A percentile compares a stretch with the other conserved stretches of the same genome.
phyloP scores from a whole-genome alignment of 1,140 invertebrate species.

The Centruroides vittatus region DNA sequence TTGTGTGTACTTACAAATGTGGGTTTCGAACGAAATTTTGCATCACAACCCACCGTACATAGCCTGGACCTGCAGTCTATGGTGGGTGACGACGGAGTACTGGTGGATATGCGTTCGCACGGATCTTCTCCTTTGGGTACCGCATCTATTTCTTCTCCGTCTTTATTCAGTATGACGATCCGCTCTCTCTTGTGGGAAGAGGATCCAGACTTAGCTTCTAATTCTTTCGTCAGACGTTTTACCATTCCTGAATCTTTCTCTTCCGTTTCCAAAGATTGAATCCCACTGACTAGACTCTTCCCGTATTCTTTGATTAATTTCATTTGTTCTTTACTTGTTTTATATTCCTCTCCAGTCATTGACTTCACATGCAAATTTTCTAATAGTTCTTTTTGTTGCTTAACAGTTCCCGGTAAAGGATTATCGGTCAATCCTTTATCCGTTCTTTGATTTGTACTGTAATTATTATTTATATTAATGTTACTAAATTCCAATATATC shows the following conservation, averaged over 20 bases:
- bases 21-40: not conserved
- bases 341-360: constrained; percentile 4
- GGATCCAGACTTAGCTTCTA: constrained; percentile 55
- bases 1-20: constrained; percentile 20
- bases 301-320: constrained; percentile 2
- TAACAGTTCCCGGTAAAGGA: constrained; percentile 34
- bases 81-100: constrained; percentile 8
- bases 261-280: constrained; percentile 13
- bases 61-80: constrained; percentile 18
- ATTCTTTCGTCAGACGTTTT: constrained; percentile 66
- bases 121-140: too few relatives aligned
- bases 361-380: constrained; percentile 32
- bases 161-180: not conserved
- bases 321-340: constrained; percentile 5
- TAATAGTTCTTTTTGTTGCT: constrained; percentile 41
- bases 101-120: too few relatives aligned
- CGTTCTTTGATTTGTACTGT: constrained; percentile 3
- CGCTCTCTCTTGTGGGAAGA: not conserved
- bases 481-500: constrained; percentile 5
- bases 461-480: constrained; percentile 2
- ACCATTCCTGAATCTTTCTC: constrained; percentile 43
- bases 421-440: constrained; percentile 8
- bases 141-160: not conserved
- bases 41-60: constrained; percentile 18
- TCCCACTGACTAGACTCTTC: constrained; percentile 13